Percentiles rank a stretch among this genome's conserved stretches.
Evolutionary conservation across 1,140 invertebrate genomes (phyloP).

Genomic region (Eurytemora carolleeae): DNA sequence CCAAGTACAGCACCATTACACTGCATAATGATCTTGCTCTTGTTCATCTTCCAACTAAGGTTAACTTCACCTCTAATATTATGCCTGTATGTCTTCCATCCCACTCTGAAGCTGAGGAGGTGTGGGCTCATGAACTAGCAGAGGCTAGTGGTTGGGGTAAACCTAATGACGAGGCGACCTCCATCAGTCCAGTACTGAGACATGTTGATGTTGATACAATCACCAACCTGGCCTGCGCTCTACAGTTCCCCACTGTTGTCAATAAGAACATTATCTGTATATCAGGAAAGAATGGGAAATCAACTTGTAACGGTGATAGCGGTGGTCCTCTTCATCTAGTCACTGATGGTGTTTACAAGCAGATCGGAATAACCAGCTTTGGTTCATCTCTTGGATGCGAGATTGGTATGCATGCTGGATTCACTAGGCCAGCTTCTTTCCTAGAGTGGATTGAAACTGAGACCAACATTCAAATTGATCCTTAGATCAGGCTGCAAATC

Average conservation of each 20-base stretch:
- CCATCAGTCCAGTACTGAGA: constrained; percentile 4
- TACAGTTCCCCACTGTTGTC: constrained; percentile 10
- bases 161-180: constrained; percentile 5
- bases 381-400: not conserved
- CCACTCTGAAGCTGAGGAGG: constrained; percentile 5
- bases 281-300: not conserved
- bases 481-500: no score
- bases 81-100: constrained; percentile 12
- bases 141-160: constrained; percentile 15
- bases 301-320: constrained; percentile 13
- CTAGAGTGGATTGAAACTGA: not conserved
- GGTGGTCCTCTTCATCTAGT: not conserved
- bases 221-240: constrained; percentile 11
- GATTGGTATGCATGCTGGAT: not conserved
- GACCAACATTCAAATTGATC: not conserved
- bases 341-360: not conserved
- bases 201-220: constrained; percentile 4
- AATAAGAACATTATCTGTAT: constrained; percentile 16
- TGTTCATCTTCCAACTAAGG: not conserved
- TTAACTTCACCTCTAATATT: constrained; percentile 3
- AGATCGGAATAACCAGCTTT: not conserved
- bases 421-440: not conserved
- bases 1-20: not conserved
- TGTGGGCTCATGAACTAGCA: not conserved
- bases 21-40: constrained; percentile 9